A percentile compares a stretch with the other conserved stretches of the same genome.
Evolutionary conservation across 35 echinoderm and acorn worm genomes (phyloP).

Genomic region (Ptychodera flava): DNA sequence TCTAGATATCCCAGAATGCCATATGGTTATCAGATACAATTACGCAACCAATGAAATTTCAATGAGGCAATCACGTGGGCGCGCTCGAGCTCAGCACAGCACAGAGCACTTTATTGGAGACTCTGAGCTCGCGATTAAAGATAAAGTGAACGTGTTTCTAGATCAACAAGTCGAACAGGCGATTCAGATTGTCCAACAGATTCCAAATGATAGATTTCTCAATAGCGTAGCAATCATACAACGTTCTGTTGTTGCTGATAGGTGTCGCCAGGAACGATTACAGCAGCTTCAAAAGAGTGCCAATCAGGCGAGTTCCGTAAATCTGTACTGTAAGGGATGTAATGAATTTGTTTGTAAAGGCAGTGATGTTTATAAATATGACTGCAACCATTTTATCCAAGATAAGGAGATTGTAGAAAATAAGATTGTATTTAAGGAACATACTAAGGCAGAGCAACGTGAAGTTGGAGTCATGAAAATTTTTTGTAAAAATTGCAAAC

Average conservation of each 20-base stretch:
- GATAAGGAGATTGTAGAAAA: background rate
- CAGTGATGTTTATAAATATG: background rate
- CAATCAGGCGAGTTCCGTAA: background rate
- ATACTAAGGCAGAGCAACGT: background rate
- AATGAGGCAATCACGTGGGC: constrained; percentile 57
- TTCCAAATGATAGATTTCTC: background rate
- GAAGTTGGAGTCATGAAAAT: background rate
- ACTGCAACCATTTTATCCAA: background rate
- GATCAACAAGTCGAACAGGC: background rate
- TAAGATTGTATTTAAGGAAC: background rate
- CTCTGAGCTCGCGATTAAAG: background rate
- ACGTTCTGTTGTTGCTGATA: background rate
- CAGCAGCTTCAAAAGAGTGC: background rate
- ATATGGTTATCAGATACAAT: constrained; percentile 61
- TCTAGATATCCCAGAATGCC: constrained; percentile 59
- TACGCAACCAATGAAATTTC: constrained; percentile 74
- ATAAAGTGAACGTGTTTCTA: background rate
- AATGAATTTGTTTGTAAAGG: background rate
- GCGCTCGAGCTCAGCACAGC: constrained; percentile 35
- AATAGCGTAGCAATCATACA: background rate
- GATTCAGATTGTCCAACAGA: background rate
- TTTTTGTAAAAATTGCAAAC: background rate
- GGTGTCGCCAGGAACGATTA: background rate
- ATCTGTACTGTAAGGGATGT: background rate
- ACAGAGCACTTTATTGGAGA: background rate